Evolutionary conservation across 30 jellyfish, hydroid and myxozoan genomes (phyloP), one percentile per base, ranked within the genome.

Genomic region (Cassiopea andromeda): DNA sequence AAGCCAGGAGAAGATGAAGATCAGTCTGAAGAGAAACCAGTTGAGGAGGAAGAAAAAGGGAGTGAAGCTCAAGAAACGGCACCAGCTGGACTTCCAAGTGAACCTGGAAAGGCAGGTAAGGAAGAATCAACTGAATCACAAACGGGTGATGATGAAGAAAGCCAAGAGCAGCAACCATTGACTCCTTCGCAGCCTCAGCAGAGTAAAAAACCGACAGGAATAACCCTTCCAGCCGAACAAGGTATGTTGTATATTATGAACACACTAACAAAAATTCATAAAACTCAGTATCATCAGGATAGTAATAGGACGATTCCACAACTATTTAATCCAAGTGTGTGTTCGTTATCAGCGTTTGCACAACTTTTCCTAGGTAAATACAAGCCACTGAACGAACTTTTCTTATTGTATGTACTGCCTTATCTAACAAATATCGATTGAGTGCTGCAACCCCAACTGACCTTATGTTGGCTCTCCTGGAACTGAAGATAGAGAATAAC

Each of bases 61-160:
- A 70, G 43, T n/a, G 79, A 7, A 8, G 79, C 4, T 8, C 79
- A 16, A 70, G 79, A 19, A 6, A 19, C 50, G 48, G 6, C 44
- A 6, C 73, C 91, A 6, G 85, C 1, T 19, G 85, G 38, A 49
- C 76, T 1, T 1, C 64, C 64, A 59, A n/a, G 60, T 48, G 45
- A 59, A 60, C 14, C 90, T 54, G 81, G 71, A 73, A 61, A 43
- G 44, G 75, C 70, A 19, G 85, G 76, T 10, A 44, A 69, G 66
- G 84, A 50, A 71, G 78, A 19, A 50, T n/a, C 77, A 50, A 83
- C 14, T 47, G 92, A 71, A 47, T 89, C 75, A 64, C 82, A 84
- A 48, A 85, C 70, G 43, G 85, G 60, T 19, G 83, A 77, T 1
- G 89, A 86, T 10, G 77, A 77, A n/a, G 83, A 49, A 6, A 18